Conservation (phyloP, 2,113 vertebrate genomes). For the Mirounga angustirostris region DNA sequence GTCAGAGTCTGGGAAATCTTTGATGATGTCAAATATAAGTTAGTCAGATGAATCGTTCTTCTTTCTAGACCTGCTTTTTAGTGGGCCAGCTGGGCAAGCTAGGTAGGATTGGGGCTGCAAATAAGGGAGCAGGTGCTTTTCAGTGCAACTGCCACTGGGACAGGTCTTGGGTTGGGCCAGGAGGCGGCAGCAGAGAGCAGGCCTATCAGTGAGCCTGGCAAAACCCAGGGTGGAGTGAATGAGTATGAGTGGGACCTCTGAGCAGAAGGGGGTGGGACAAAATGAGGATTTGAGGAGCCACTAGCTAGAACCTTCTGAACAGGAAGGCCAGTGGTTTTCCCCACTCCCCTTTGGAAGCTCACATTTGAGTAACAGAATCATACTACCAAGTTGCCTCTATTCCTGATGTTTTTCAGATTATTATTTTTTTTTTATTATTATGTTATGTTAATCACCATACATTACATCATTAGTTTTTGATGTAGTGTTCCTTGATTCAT, state of each 20-base stretch:
- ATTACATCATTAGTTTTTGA: no score
- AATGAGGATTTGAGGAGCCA: background rate
- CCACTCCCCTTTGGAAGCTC: background rate
- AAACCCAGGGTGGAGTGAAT: background rate
- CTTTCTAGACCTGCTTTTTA: background rate
- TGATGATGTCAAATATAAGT: conserved; percentile 11
- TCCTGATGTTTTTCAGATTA: background rate
- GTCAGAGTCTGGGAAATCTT: background rate
- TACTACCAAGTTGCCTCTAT: background rate
- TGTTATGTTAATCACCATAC: no score
- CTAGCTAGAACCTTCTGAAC: conserved; percentile 11
- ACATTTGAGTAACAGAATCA: background rate
- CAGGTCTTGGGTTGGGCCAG: conserved; percentile 24
- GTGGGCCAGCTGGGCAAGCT: background rate
- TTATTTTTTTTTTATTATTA: no score
- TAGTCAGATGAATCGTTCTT: background rate
- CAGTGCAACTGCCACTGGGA: background rate
- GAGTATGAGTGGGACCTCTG: background rate
- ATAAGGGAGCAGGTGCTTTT: background rate
- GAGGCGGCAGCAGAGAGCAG: conserved; percentile 63
- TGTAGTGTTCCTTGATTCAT: no score
- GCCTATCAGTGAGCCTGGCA: background rate
- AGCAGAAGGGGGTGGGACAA: background rate
- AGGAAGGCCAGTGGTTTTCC: background rate
- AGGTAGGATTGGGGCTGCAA: background rate